phyloP scores from a whole-genome alignment of 1,140 invertebrate genomes.

The Megathymus violae region DNA sequence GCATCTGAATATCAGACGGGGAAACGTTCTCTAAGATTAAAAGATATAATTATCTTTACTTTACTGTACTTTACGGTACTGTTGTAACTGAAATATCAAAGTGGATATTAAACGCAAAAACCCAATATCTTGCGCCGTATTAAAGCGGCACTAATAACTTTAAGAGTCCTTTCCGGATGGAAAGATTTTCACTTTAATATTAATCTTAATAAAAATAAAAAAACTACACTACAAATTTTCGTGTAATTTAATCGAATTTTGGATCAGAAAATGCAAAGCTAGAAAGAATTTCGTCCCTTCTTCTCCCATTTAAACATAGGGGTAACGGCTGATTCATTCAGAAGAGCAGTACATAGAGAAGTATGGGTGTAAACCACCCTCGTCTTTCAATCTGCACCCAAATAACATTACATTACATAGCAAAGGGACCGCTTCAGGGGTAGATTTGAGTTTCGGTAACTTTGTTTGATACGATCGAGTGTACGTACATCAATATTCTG shows the following conservation, averaged over 20 bases:
- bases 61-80: too few relatives aligned
- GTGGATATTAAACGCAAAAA: too few relatives aligned
- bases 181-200: too few relatives aligned
- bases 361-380: not conserved
- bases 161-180: too few relatives aligned
- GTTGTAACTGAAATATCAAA: too few relatives aligned
- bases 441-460: not conserved
- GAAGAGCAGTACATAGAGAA: not conserved
- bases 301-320: not conserved
- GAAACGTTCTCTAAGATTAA: too few relatives aligned
- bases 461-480: not conserved
- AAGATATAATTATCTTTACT: too few relatives aligned
- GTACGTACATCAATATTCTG: not conserved
- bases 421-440: not conserved
- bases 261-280: not conserved
- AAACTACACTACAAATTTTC: not conserved
- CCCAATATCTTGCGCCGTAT: too few relatives aligned
- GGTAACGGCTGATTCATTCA: not conserved
- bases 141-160: too few relatives aligned
- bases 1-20: too few relatives aligned
- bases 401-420: not conserved
- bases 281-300: not conserved
- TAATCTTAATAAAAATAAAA: too few relatives aligned
- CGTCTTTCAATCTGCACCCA: not conserved
- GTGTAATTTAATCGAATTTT: not conserved